Percentiles rank a stretch among this genome's conserved stretches.
Evolutionary conservation across 2,888 invertebrate genomes (phyloP).

Genomic region (Andrena chrysosceles): DNA sequence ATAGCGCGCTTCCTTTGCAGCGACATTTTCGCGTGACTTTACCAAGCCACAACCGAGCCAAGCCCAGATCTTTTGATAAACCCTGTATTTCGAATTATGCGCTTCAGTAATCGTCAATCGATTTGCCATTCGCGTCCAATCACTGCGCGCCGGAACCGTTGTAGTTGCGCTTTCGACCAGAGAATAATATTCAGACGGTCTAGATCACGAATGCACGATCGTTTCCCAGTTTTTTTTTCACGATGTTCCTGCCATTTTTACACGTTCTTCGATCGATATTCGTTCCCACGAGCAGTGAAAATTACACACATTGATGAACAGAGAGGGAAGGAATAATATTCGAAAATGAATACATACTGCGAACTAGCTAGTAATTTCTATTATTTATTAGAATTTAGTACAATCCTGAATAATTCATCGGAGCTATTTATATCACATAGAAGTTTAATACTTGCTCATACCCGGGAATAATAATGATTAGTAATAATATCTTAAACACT

Average conservation of each 20-base stretch:
- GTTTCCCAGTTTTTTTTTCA: constrained; percentile 11
- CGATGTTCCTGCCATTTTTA: constrained; percentile 8
- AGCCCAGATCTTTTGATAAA: constrained; percentile 51
- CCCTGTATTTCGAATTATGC: constrained; percentile 66
- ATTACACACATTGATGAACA: background rate
- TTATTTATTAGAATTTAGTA: background rate
- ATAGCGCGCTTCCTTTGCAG: constrained; percentile 2
- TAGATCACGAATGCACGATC: constrained; percentile 41
- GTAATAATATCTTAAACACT: background rate
- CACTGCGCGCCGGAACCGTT: constrained; percentile 48
- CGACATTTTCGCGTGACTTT: constrained; percentile 38
- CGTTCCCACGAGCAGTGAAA: background rate
- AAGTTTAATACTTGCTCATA: no score
- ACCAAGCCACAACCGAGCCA: constrained; percentile 26
- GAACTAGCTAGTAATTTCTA: background rate
- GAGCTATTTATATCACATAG: no score
- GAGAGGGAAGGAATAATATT: background rate
- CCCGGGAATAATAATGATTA: no score
- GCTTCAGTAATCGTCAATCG: constrained; percentile 69
- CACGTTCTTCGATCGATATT: constrained; percentile 5
- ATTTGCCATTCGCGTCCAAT: constrained; percentile 66
- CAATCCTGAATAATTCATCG: background rate
- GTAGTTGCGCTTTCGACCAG: constrained; percentile 55
- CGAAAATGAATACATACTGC: background rate
- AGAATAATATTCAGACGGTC: constrained; percentile 65